phyloP scores from a whole-genome alignment of 2,888 invertebrate species.

The Apeira syringaria region DNA sequence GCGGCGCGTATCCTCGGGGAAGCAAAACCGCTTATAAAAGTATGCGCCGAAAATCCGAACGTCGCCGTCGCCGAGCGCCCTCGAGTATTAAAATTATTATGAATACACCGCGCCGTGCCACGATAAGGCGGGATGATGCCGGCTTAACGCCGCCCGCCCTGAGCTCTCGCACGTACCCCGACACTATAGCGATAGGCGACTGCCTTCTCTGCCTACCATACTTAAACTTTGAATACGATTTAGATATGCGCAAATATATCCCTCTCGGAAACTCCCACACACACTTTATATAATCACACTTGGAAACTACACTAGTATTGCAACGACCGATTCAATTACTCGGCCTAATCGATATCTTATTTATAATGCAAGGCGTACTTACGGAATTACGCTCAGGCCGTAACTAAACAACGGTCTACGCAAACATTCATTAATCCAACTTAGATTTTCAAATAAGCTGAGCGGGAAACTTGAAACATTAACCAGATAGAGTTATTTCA shows the following conservation, averaged over 20 bases:
- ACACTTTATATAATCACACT: conserved; percentile 20
- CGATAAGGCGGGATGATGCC: conserved; percentile 75
- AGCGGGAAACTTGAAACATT: conserved; percentile 65
- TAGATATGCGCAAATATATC: conserved; percentile 61
- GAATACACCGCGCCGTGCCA: conserved; percentile 63
- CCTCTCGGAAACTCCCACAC: conserved; percentile 20
- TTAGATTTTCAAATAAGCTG: conserved; percentile 35
- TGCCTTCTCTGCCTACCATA: conserved; percentile 68
- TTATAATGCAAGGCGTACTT: conserved; percentile 23
- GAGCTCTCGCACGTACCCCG: conserved; percentile 31
- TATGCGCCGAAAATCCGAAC: conserved; percentile 59
- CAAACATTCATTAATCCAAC: conserved; percentile 28
- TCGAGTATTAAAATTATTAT: conserved; percentile 81
- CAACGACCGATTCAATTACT: conserved; percentile 23
- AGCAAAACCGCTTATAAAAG: conserved; percentile 66
- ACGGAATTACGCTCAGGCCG: conserved; percentile 21
- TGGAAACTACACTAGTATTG: conserved; percentile 29
- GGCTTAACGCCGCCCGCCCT: conserved; percentile 61
- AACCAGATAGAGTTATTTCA: conserved; percentile 73
- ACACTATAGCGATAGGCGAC: conserved; percentile 68
- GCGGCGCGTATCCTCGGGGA: conserved; percentile 48
- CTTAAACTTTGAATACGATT: conserved; percentile 58
- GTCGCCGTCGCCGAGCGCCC: conserved; percentile 41
- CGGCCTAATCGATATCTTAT: conserved; percentile 23
- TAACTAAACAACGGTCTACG: conserved; percentile 26